Base-by-base conservation (phyloP, 2,888 invertebrate genomes). In the Tachina grossa region DNA sequence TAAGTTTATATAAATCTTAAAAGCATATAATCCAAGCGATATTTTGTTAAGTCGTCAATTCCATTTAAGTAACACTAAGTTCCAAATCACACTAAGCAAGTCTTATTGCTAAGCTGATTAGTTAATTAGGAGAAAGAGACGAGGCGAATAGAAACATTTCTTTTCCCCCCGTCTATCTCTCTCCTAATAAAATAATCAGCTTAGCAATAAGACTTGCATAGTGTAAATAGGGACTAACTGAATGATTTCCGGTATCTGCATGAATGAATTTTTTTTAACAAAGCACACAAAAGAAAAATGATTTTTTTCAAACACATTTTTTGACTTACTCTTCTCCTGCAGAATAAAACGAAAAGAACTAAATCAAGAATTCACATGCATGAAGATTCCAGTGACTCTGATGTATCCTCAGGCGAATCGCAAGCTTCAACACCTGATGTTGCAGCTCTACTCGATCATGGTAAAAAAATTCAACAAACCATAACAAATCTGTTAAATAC, bases 311-410 rank as follows among this genome's bases (percentile, higher is more conserved):
- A 55, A 1, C 9, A 43, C 9, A 8, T 31, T 76, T 0, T 10
- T 68, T 65, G 41, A 84, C 8, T 45, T 57, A 1, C 59, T 71
- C 43, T 55, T 49, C 72, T 75, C n/a, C 80, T 71, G 5, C 69
- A 85, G 86, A 81, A 87, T 76, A 85, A 86, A 83, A 22, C 79
- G 2, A 83, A 76, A 61, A 79, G 61, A 72, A 65, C 84, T 13
- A 74, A 69, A 55, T 76, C 84, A 39, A 87, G 87, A 75, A 55
- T 77, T 31, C 84, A 85, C 39, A 87, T 87, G 84, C 87, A 87
- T 22, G 89, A 91, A 61, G 91, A 90, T 43, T 90, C 92, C 5
- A 91, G 90, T 68, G 92, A 92, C 86, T 91, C 92, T 39, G 92
- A 92, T 84, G 90, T 91, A 55, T 92, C 92, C 19, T 89, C 89